Conservation (phyloP, 2,888 invertebrate species). For the Ypsolopha sequella region DNA sequence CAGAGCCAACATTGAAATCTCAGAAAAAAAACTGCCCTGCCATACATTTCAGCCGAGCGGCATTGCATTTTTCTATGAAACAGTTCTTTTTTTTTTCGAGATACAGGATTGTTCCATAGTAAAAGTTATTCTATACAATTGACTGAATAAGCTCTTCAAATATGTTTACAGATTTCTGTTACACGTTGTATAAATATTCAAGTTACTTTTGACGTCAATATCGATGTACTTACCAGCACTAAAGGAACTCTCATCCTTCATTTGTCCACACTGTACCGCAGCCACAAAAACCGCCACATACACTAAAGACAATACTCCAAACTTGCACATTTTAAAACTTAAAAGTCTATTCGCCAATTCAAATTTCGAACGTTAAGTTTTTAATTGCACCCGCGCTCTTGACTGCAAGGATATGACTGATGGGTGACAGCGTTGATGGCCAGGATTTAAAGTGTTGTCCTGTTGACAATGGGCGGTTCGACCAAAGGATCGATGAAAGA, state of each 20-base stretch:
- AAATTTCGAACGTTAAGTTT: not conserved
- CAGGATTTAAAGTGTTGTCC: conserved; percentile 65
- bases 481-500: conserved; percentile 56
- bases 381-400: conserved; percentile 3
- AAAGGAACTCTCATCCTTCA: conserved; percentile 5
- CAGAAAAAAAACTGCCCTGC: no score
- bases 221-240: no score
- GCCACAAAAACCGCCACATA: conserved; percentile 45
- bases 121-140: no score
- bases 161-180: no score
- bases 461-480: conserved; percentile 52
- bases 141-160: no score
- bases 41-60: no score
- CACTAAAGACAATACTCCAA: conserved; percentile 39
- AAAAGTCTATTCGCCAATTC: not conserved
- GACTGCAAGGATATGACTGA: conserved; percentile 49
- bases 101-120: no score
- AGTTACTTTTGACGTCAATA: no score
- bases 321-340: conserved; percentile 41
- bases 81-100: no score
- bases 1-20: no score
- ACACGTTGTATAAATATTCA: no score
- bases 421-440: conserved; percentile 34
- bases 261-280: conserved; percentile 42
- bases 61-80: no score